Conservation (phyloP, 2,797 vertebrate species). For the Anniella stebbinsi region DNA sequence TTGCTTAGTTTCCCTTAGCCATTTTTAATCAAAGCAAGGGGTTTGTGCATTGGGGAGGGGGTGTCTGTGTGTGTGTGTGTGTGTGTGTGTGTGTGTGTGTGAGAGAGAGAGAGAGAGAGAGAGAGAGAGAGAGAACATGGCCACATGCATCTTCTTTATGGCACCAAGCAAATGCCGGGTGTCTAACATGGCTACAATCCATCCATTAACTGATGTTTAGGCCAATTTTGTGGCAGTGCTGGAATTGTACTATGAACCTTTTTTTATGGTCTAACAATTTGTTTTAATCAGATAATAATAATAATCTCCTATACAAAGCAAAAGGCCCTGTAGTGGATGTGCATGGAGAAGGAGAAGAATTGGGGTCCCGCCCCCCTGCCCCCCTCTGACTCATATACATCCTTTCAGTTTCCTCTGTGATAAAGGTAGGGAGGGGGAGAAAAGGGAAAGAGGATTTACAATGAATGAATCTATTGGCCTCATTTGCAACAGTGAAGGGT, state of each 20-base stretch:
- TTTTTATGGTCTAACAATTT: slow-evolving; percentile 42
- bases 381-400: slow-evolving; percentile 1
- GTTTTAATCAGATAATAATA: slow-evolving; percentile 17
- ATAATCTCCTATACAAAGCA: neutral
- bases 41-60: neutral
- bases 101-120: no score
- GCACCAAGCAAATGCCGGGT: slow-evolving; percentile 20
- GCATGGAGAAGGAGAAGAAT: slow-evolving; percentile 13
- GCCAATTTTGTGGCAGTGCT: slow-evolving; percentile 42
- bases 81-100: neutral
- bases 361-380: neutral
- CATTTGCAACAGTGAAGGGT: slow-evolving; percentile 33
- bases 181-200: slow-evolving; percentile 18
- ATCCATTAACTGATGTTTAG: slow-evolving; percentile 43
- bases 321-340: slow-evolving; percentile 25
- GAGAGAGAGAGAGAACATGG: neutral
- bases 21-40: slow-evolving; percentile 17
- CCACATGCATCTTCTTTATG: slow-evolving; percentile 48
- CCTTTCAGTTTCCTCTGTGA: slow-evolving; percentile 25
- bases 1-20: slow-evolving; percentile 37
- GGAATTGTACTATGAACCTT: neutral
- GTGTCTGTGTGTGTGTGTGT: no score
- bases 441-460: slow-evolving; percentile 14
- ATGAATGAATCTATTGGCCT: slow-evolving; percentile 33
- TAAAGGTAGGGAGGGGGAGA: neutral